Evolutionary conservation across 2,797 vertebrate species (phyloP).

Genomic region (Dryobates pubescens): DNA sequence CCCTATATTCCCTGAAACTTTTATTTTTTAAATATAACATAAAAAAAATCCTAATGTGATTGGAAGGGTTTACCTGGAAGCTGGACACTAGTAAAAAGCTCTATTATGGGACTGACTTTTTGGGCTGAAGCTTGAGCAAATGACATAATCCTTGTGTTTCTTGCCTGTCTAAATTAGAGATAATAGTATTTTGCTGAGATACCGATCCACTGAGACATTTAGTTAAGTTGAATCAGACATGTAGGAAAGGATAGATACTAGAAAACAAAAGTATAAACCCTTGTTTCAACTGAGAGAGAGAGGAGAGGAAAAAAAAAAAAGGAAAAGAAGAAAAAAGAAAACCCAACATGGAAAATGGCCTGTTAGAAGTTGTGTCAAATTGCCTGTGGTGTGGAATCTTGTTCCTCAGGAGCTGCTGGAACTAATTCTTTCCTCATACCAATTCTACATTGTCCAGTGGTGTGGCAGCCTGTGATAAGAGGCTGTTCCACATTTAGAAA

Average conservation of each 20-base stretch:
- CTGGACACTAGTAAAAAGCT: not conserved
- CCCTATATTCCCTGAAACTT: not conserved
- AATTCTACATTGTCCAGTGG: slow-evolving; percentile 20
- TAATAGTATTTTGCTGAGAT: not conserved
- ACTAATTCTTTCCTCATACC: slow-evolving; percentile 43
- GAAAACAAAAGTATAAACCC: not conserved
- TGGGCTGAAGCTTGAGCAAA: not conserved
- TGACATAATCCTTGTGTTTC: not conserved
- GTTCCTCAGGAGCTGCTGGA: slow-evolving; percentile 34
- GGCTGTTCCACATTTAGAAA: slow-evolving; percentile 24
- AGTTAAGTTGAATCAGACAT: not conserved
- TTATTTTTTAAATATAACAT: not conserved
- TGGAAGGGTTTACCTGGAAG: not conserved
- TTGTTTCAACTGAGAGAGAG: not conserved
- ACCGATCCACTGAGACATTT: not conserved
- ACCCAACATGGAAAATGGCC: not conserved
- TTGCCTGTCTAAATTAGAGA: not conserved
- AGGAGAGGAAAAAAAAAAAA: not conserved
- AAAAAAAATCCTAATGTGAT: not conserved
- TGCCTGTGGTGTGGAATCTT: not conserved
- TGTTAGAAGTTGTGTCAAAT: not conserved
- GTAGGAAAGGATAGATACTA: not conserved
- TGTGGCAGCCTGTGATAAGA: slow-evolving; percentile 56
- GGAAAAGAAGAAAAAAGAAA: not conserved
- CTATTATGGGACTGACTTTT: not conserved